Percentiles rank a stretch among this genome's conserved stretches.
Evolutionary conservation across 2,113 vertebrate genomes (phyloP).

Genomic region (Rhinopomastus cyanomelas): DNA sequence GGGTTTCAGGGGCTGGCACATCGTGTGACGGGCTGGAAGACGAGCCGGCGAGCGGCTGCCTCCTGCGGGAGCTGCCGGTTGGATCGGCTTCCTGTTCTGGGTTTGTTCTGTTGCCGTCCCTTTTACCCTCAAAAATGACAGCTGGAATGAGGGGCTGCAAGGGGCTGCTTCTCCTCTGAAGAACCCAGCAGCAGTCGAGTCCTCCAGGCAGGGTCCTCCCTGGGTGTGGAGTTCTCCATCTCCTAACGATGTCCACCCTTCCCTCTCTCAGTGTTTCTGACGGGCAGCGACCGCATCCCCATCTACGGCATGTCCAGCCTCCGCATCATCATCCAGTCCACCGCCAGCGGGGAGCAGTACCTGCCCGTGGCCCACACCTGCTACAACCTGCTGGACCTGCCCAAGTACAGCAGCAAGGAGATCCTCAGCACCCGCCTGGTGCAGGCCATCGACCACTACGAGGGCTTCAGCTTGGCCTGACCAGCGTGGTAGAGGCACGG

Average conservation of each 20-base stretch:
- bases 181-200: neutral
- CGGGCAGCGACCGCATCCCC: slow-evolving; percentile 96
- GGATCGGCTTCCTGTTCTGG: neutral
- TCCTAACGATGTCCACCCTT: neutral
- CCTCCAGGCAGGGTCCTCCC: neutral
- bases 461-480: slow-evolving; percentile 97
- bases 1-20: neutral
- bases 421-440: slow-evolving; percentile 82
- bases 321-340: slow-evolving; percentile 92
- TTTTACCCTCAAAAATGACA: neutral
- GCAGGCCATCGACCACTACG: slow-evolving; percentile 94
- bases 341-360: slow-evolving; percentile 86
- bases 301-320: slow-evolving; percentile 97
- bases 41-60: neutral
- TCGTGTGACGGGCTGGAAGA: neutral
- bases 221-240: accelerated
- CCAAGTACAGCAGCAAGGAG: slow-evolving; percentile 94
- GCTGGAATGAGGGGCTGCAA: too few relatives aligned
- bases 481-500: neutral
- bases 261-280: slow-evolving; percentile 87
- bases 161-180: neutral
- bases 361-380: slow-evolving; percentile 96
- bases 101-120: neutral
- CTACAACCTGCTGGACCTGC: slow-evolving; percentile 97
- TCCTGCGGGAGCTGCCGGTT: neutral